Evolutionary conservation across 2,797 vertebrate species (phyloP).

Genomic region (Arnoldichthys spilopterus): DNA sequence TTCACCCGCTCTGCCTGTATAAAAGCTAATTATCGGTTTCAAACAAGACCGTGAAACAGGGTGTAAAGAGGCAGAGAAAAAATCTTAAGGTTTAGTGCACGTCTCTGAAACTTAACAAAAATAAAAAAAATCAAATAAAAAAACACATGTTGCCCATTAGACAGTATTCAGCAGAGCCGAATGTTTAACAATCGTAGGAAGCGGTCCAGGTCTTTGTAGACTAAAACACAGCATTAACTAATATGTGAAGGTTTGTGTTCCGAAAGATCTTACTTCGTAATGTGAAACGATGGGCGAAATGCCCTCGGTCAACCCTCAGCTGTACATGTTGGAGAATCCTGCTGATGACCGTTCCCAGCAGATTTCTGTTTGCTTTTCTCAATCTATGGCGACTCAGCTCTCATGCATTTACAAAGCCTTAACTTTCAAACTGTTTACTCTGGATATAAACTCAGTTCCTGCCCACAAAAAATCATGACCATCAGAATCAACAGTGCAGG

Average conservation of each 20-base stretch:
- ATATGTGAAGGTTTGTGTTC: slow-evolving; percentile 58
- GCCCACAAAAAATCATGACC: neutral
- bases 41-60: neutral
- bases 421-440: slow-evolving; percentile 2
- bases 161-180: slow-evolving; percentile 49
- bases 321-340: slow-evolving; percentile 11
- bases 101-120: slow-evolving; percentile 41
- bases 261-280: slow-evolving; percentile 48
- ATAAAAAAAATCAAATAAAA: slow-evolving; percentile 55
- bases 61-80: slow-evolving; percentile 27
- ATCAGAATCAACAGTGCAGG: neutral
- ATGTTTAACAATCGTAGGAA: slow-evolving; percentile 67
- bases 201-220: slow-evolving; percentile 52
- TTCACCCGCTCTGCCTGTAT: slow-evolving; percentile 28
- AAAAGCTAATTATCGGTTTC: slow-evolving; percentile 5
- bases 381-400: neutral
- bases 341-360: neutral
- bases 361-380: neutral
- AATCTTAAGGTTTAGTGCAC: slow-evolving; percentile 32
- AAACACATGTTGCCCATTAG: slow-evolving; percentile 67
- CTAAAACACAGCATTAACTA: slow-evolving; percentile 56
- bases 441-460: neutral
- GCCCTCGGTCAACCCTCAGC: slow-evolving; percentile 56
- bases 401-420: neutral
- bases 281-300: slow-evolving; percentile 58